Evolutionary conservation across 2,888 invertebrate genomes (phyloP).

Genomic region (Drosophila tripunctata): DNA sequence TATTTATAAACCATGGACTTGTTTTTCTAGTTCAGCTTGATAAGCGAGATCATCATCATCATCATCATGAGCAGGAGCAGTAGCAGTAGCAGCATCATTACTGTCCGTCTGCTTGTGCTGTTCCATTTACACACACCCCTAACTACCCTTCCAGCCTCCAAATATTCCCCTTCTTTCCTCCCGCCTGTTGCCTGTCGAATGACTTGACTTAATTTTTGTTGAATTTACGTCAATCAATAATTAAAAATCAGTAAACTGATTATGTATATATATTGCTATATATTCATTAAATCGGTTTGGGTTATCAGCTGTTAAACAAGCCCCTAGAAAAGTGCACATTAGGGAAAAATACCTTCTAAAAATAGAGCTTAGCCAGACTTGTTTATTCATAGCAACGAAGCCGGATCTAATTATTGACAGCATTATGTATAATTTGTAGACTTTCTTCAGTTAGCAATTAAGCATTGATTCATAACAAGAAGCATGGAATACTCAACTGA

Average conservation of each 20-base stretch:
- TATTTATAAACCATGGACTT: constrained; percentile 72
- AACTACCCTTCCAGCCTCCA: neutral
- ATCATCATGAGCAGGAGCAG: constrained; percentile 14
- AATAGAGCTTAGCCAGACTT: constrained; percentile 41
- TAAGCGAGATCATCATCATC: constrained; percentile 63
- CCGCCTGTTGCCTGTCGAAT: constrained; percentile 36
- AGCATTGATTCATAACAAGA: neutral
- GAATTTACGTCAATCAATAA: constrained; percentile 59
- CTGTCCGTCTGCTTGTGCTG: constrained; percentile 30
- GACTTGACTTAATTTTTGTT: constrained; percentile 44
- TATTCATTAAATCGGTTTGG: constrained; percentile 12
- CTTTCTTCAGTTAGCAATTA: neutral
- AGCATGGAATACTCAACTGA: neutral
- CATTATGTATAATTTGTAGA: neutral
- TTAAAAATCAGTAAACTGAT: constrained; percentile 19
- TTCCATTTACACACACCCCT: constrained; percentile 12
- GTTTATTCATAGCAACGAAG: constrained; percentile 1
- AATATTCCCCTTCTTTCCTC: neutral
- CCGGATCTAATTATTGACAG: constrained; percentile 30
- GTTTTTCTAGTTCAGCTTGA: constrained; percentile 74
- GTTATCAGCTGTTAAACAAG: constrained; percentile 52
- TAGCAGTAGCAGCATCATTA: constrained; percentile 38
- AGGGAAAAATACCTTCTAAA: constrained; percentile 50
- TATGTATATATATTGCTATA: constrained; percentile 17
- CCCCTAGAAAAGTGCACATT: constrained; percentile 28